Base-by-base conservation (phyloP, 2,888 invertebrate genomes). In the Sminthurinus aureus region DNA sequence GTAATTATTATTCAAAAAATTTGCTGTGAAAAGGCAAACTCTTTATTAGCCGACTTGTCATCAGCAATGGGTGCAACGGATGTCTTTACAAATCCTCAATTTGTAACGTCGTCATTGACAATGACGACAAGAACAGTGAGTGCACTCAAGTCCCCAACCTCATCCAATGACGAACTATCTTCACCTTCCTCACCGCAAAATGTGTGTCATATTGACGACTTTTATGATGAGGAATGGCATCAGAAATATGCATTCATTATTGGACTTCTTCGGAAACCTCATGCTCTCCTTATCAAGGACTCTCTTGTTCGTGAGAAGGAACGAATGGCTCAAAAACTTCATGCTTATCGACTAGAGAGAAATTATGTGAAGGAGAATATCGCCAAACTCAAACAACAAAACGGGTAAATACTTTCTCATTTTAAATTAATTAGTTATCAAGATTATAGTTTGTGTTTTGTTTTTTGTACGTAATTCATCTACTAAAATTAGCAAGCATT, bases 231-330 rank as follows among this genome's bases (percentile, higher is more conserved):
- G 24, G 88, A 88, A 79, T 88, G 87, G 87, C 88, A 88, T 76
- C 87, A 88, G 66, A 88, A 88, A 78, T 88, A 87, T 84, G 88
- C 88, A 9, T 88, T 88, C 71, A 87, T 88, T 52, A 86, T 88
- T 12, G 86, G 87, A 11, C 85, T 88, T 11, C 80, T 88, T 0
- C 74, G 87, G 64, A 87, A 87, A 77, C 88, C 88, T 12, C 87
- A 87, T 69, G 80, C 85, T 15, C 85, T 88, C 26, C 84, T 88
- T 12, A 86, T 88, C 50, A 87, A 87, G 58, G 87, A 87, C 51
- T 87, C 87, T 11, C 74, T 88, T 66, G 69, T 79, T 8, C 69
- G 85, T 52, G 87, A 88, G 77, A 79, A 85, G 75, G 87, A 87
- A 24, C 86, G 86, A 83, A 75, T 88, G 8, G 64, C 74, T 66